These are phyloP conservation scores for Schrankia costaestrigalis DNA, from an alignment of 2,888 invertebrate genomes.

Conservation along the genomic window DNA sequence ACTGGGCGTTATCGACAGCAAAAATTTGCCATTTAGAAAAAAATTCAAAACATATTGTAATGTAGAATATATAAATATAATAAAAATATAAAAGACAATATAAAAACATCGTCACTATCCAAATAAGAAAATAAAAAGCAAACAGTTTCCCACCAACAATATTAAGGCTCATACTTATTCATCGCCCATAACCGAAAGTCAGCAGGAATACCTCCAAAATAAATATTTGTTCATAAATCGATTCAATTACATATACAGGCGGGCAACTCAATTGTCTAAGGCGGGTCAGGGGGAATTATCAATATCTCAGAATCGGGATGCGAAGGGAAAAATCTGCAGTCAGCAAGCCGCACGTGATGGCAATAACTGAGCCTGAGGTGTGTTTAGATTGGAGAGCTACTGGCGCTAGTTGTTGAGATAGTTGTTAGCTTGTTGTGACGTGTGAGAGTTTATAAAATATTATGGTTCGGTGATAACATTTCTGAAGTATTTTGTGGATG, in stretches of 20 bases:
- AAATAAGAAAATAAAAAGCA: no score
- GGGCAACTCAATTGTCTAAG: conserved; percentile 31
- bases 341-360: conserved; percentile 49
- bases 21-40: no score
- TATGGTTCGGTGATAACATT: no score
- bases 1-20: no score
- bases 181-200: not conserved
- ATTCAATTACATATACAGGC: conserved; percentile 27
- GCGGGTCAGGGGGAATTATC: conserved; percentile 49
- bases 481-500: no score
- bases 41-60: no score
- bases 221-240: conserved; percentile 36
- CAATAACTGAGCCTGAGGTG: conserved; percentile 46
- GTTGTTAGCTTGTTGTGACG: not conserved
- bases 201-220: conserved; percentile 11
- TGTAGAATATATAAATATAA: no score
- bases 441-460: no score
- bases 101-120: not conserved
- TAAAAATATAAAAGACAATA: no score
- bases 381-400: conserved; percentile 25
- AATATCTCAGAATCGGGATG: conserved; percentile 47
- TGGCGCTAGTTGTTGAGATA: conserved; percentile 8
- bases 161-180: no score
- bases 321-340: conserved; percentile 57
- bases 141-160: no score